Base-by-base conservation (phyloP, 2,888 invertebrate genomes). In the Toxonevra muliebris region DNA sequence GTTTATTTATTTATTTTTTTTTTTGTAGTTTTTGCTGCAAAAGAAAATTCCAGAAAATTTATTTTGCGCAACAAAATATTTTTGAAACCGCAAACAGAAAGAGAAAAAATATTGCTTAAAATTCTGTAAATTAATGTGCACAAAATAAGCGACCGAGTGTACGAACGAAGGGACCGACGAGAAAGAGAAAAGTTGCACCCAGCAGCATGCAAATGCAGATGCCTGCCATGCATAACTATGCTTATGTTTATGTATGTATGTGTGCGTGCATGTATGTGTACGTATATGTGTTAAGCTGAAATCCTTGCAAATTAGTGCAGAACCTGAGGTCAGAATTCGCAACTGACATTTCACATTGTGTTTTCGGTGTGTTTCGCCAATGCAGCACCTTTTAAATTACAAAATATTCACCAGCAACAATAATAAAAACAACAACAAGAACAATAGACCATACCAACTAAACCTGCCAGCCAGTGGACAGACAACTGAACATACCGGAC, bases 381-480 rank as follows among this genome's bases (percentile, higher is more conserved):
- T 64, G 64, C 64, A 48, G 57, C 64, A 64, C 45, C 64, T 48
- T 30, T 55, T 64, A 64, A 64, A 64, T 64, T 57, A 57, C 64
- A 30, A 15, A n/a, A 42, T 8, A 13, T 55, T 55, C 40, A 54
- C n/a, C 19, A 30, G 30, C 30, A 30, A 30, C 30, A 30, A 30
- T 7, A n/a, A n/a, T n/a, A n/a, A n/a, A n/a, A n/a, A n/a, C 19
- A 30, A 7, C 30, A 30, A 30, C 30, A 30, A 30, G 3, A 30
- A 30, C 30, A 30, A 30, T 30, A 30, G 30, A 30, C 30, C 30
- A 7, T 4, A 30, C 3, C 30, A 30, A 30, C 30, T 7, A 30
- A 4, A 30, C 30, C 30, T 4, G 7, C 30, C 30, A 30, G 30
- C 30, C 3, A 30, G 30, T 7, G 30, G 30, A 30, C 30, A 30